Base-by-base conservation (phyloP, 2,113 vertebrate genomes). In the Lathamus discolor region DNA sequence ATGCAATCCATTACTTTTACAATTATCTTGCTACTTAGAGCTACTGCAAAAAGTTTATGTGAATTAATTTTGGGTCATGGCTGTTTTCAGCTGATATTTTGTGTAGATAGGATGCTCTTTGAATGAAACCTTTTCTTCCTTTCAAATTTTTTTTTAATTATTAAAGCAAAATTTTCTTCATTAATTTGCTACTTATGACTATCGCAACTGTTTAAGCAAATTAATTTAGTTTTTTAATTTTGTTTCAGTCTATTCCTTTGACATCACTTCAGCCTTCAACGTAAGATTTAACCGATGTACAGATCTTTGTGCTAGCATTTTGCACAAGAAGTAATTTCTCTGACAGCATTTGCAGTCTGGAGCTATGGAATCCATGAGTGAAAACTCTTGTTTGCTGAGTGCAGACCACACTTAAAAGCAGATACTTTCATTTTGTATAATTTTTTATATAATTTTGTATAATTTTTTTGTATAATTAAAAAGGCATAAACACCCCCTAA, bases 401-500 rank as follows among this genome's bases (percentile, higher is more conserved):
- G 61, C 33, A 91, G n/a, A 41, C 39, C 81, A 11, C 23, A 43
- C 85, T 92, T 91, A 87, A 82, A 90, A 87, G 49, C 16, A 39
- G 19, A 41, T 54, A 89, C 16, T 37, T 85, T 82, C 54, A 82
- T 92, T 95, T 94, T 73, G 31, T 86, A 31, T 66, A 11, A 82
- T 66, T 88, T n/a, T n/a, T n/a, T n/a, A n/a, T n/a, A n/a, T n/a
- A n/a, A n/a, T n/a, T n/a, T n/a, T n/a, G n/a, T n/a, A n/a, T n/a
- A n/a, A n/a, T n/a, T n/a, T n/a, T 92, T 95, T 94, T 73, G 31
- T 86, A 31, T 66, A 11, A 82, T 66, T 88, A 73, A 79, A 90
- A 96, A 73, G 33, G 70, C 39, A 70, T 69, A 11, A 92, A 92
- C 92, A 41, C 6, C 5, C 6, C 19, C 55, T 59, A 59, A 59